Evolutionary conservation across 2,113 vertebrate genomes (phyloP), one percentile per base, ranked within the genome.

Genomic region (Oncorhynchus keta): DNA sequence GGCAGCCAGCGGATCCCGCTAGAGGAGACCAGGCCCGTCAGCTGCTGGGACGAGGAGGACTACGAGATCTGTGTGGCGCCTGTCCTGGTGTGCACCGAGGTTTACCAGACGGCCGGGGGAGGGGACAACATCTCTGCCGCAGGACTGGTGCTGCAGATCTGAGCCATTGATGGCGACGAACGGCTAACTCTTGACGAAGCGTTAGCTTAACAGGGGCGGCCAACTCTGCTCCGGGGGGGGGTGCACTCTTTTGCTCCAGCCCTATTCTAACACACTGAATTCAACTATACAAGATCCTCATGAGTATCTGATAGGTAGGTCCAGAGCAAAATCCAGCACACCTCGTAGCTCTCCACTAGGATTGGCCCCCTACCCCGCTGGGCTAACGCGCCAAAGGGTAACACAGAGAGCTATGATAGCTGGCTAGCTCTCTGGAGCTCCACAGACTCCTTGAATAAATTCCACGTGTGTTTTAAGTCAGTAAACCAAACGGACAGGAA

Each of bases 71-170:
- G 95, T 4, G 93, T 95, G 67, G 95, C 94, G 1, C 95, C 94
- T 0, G 94, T 95, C 76, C 88, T 95, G 72, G 95, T 95, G 72
- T 95, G 95, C 85, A 95, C 94, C 2, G 94, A 95, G 67, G 95
- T 95, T 49, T 95, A 94, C 85, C 95, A 95, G 75, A 95, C 95
- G 1, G 95, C 94, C 12, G 95, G 95, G 0, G 95, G 95, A 64
- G 95, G 95, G 18, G 95, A 95, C 85, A 95, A 95, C 83, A 86
- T 95, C 82, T 95, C 94, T 8, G 95, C 94, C 13, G 95, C 95
- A 22, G 93, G 95, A 9, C 91, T 95, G 74, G 94, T 95, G 75
- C 84, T 95, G 76, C 95, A 95, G 84, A 95, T 95, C 79, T 95
- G 72, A 84, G 55, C 30, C 18, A 35, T 16, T 18, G 32, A 39